phyloP scores from a whole-genome alignment of 1,140 invertebrate genomes.

The Cydia strobilella region DNA sequence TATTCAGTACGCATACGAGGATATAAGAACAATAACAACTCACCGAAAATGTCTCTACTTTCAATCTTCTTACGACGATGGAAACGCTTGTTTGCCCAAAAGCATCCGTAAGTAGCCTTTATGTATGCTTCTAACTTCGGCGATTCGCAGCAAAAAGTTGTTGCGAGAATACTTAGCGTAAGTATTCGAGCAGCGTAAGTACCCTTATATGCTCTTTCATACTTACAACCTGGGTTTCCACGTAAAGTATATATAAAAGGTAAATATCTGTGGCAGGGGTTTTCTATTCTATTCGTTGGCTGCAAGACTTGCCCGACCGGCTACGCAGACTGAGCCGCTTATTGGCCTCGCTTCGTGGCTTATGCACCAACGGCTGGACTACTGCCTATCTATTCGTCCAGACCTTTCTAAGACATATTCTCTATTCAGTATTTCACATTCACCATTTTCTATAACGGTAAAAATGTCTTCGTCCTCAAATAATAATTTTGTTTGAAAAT shows the following conservation, averaged over 20 bases:
- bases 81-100: slow-evolving; percentile 13
- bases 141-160: slow-evolving; percentile 30
- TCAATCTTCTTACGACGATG: slow-evolving; percentile 14
- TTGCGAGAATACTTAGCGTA: slow-evolving; percentile 29
- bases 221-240: background rate
- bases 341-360: slow-evolving; percentile 40
- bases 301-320: slow-evolving; percentile 30
- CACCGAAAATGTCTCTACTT: background rate
- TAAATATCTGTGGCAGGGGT: slow-evolving; percentile 16
- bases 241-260: slow-evolving; percentile 30
- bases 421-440: slow-evolving; percentile 18
- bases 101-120: slow-evolving; percentile 24
- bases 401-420: slow-evolving; percentile 33
- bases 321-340: slow-evolving; percentile 47
- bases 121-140: slow-evolving; percentile 28
- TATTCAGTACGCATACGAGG: background rate
- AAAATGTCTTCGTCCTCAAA: background rate
- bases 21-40: background rate
- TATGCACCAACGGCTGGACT: slow-evolving; percentile 42
- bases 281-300: slow-evolving; percentile 37
- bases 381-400: slow-evolving; percentile 49
- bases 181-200: background rate
- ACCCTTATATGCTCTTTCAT: slow-evolving; percentile 9
- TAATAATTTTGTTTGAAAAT: background rate
- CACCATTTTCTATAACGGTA: slow-evolving; percentile 10